These are phyloP conservation scores for Nothocercus nigrocapillus DNA, from an alignment of 2,113 vertebrate genomes.

Conservation along the genomic window DNA sequence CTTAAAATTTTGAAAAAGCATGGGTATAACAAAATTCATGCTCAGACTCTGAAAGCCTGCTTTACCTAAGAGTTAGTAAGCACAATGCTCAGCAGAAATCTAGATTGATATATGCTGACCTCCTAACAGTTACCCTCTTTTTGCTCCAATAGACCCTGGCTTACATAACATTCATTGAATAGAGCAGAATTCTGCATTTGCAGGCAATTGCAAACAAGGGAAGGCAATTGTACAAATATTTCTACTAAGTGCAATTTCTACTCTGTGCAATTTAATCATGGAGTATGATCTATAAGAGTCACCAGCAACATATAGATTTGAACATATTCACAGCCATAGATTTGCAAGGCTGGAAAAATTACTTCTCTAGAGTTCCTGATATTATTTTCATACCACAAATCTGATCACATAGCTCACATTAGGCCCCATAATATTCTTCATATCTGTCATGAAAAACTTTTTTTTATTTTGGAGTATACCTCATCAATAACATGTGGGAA, in stretches of 20 bases:
- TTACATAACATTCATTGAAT: neutral
- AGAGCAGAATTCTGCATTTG: neutral
- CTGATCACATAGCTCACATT: neutral
- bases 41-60: neutral
- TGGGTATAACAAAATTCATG: neutral
- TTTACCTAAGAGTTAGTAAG: neutral
- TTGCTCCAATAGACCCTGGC: neutral
- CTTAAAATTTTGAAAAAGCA: neutral
- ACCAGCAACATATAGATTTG: neutral
- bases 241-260: neutral
- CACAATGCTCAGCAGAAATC: neutral
- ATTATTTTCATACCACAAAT: slow-evolving; percentile 2
- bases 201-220: neutral
- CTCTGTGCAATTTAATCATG: neutral
- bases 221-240: neutral
- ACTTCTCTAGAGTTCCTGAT: neutral
- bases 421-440: neutral
- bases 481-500: slow-evolving; percentile 8
- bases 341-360: neutral
- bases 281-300: neutral
- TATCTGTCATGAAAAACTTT: neutral
- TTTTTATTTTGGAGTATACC: neutral
- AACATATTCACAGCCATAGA: neutral
- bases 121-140: neutral
- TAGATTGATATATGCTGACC: neutral